Percentiles rank a stretch among this genome's conserved stretches.
Evolutionary conservation across 2,113 vertebrate genomes (phyloP).

Genomic region (Pterocles burchelli): DNA sequence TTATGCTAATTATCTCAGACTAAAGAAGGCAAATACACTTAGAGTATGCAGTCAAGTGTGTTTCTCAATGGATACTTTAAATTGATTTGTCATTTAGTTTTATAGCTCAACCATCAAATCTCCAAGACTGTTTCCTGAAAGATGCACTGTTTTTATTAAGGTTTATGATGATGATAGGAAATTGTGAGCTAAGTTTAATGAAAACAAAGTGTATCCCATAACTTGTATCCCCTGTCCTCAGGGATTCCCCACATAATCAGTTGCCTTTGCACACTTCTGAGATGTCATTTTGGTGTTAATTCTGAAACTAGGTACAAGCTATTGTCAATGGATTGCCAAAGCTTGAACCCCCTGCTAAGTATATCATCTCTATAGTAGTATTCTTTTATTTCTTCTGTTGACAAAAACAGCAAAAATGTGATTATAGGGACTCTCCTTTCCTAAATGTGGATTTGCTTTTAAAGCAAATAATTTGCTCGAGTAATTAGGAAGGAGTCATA

Average conservation of each 20-base stretch:
- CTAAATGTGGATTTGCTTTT: neutral
- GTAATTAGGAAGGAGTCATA: neutral
- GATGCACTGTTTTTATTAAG: neutral
- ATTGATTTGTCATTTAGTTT: constrained; percentile 36
- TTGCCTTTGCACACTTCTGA: neutral
- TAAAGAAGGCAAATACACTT: neutral
- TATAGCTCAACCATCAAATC: neutral
- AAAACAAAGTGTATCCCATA: neutral
- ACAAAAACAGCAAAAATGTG: neutral
- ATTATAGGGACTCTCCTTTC: neutral
- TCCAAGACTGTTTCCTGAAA: neutral
- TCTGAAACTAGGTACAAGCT: neutral
- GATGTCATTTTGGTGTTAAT: neutral
- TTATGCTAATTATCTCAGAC: constrained; percentile 9
- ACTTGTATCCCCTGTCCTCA: neutral
- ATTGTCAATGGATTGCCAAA: neutral
- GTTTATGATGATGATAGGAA: neutral
- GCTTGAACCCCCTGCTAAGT: neutral
- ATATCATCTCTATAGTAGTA: neutral
- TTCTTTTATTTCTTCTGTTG: neutral
- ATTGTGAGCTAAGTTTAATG: neutral
- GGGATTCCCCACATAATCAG: neutral
- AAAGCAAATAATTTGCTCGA: neutral
- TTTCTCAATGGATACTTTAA: neutral
- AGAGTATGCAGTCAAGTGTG: neutral